Base-by-base conservation (phyloP, 2,888 invertebrate genomes). In the Trachelus iudaicus region DNA sequence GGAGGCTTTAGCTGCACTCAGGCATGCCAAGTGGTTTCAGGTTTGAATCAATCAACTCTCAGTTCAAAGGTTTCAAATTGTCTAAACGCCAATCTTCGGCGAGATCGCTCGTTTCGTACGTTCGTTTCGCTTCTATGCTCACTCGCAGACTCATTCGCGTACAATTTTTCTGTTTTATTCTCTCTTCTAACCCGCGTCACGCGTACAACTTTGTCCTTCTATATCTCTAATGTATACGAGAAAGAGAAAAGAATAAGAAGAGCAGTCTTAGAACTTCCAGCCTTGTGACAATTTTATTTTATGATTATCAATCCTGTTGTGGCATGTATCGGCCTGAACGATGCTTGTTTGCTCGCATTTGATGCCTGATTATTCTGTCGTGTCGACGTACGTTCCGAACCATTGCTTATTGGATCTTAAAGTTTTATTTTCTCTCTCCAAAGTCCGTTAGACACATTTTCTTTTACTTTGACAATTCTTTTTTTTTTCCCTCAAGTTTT, bases 21-120 rank as follows among this genome's bases (percentile, higher is more conserved):
- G 99, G 94, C 99, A 98, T 96, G 98, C 99, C 95, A 99, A 99
- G 95, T 99, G 99, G 99, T 99, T 99, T 96, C 99, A 99, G 98
- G 98, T 98, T 94, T 95, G 93, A 94, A 91, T 90, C 87, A 90
- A 90, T 89, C 87, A 90, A 89, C 89, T 89, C 90, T 90, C 88
- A 89, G 87, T 90, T 89, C 89, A 89, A 89, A 40, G 84, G 85
- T 76, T 78, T 78, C 83, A 81, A 81, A 79, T 76, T 79, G 79
- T 79, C 71, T 40, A 40, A 23, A 33, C 73, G 79, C 79, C 79
- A 76, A 68, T 79, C 69, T 40, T 69, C 11, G 69, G 69, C 69
- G 69, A 33, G 40, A 40, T 40, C 40, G 40, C 40, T 40, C 73
- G 77, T 74, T 74, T 56, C 71, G 71, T 33, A 77, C 34, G 73